phyloP scores from a whole-genome alignment of 2,888 invertebrate species.

The Drosophila maculinotata region DNA sequence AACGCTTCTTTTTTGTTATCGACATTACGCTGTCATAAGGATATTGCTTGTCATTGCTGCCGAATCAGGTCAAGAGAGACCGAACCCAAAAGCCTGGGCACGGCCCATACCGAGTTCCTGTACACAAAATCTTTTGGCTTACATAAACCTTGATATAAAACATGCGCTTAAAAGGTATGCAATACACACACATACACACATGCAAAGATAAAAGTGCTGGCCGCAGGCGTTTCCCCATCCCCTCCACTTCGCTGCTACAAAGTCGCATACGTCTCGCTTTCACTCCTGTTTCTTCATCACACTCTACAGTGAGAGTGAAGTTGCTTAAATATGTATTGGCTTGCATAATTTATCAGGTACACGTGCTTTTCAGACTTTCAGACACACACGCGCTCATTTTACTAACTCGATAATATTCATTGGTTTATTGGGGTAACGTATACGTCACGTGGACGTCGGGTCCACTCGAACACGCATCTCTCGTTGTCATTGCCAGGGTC shows the following conservation, averaged over 20 bases:
- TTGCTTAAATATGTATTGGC: conserved; percentile 68
- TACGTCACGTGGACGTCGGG: conserved; percentile 26
- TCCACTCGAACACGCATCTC: not conserved
- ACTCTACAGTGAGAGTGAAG: conserved; percentile 15
- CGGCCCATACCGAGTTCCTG: conserved; percentile 10
- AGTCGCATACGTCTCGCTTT: conserved; percentile 8
- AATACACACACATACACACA: conserved; percentile 26
- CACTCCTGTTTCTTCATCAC: not conserved
- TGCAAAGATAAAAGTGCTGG: conserved; percentile 35
- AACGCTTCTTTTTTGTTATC: conserved; percentile 19
- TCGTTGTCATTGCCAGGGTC: conserved; percentile 31
- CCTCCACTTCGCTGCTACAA: not conserved
- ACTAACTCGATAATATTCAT: conserved; percentile 67
- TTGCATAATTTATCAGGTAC: conserved; percentile 55
- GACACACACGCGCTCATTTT: conserved; percentile 10
- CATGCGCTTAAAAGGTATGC: conserved; percentile 38
- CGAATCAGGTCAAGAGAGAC: conserved; percentile 43
- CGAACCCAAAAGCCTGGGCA: conserved; percentile 24
- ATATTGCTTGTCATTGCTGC: conserved; percentile 47
- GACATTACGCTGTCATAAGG: conserved; percentile 21
- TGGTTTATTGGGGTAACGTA: conserved; percentile 38
- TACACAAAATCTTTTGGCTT: conserved; percentile 33
- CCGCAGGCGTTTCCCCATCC: conserved; percentile 24
- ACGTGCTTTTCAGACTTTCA: conserved; percentile 49
- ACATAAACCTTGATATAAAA: conserved; percentile 22